Base-by-base conservation (phyloP, 30 jellyfish, hydroid and myxozoan genomes). In the Nemopilema nomurai region DNA sequence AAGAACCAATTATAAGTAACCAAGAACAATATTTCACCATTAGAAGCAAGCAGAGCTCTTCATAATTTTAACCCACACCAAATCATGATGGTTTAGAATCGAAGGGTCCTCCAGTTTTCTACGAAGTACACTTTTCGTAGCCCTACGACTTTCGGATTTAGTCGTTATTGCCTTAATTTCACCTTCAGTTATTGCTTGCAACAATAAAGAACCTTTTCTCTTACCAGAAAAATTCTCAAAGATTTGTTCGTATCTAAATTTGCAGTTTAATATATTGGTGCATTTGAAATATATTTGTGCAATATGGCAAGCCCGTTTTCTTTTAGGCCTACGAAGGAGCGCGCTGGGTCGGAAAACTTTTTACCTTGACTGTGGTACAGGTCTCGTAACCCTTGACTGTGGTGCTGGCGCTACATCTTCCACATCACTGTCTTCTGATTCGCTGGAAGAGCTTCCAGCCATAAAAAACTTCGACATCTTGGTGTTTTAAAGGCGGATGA, bases 381-480 rank as follows among this genome's bases (percentile, higher is more conserved):
- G 95, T 6, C 57, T 6, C 13, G 57, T 41, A 41, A 13, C 57
- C 84, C 90, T 92, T 19, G 86, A 84, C 81, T 96, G 80, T 22
- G 81, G 94, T 64, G 84, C 90, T 63, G 65, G 93, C 4, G 83
- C 83, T 30, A 74, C 87, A 74, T 84, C 97, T 79, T 91, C 97
- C 16, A 77, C 97, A 77, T 91, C 97, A 63, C 96, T 91, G 4
- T 78, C 90, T 62, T 92, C 98, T 22, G 98, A 82, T 51, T 92
- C 98, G 90, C 98, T 92, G 84, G 93, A 96, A 63, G 98, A 92
- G 85, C 96, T 87, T 50, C 97, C 97, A 41, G 97, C 96, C 70
- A 67, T 85, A 78, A 92, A 92, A 77, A 92, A 92, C 87, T 90
- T 77, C 26, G 98, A 92, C 98, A 92, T 92, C n/a, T 71, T 80